Base-by-base conservation (phyloP, 2,797 vertebrate species). In the Sebastolobus altivelis region DNA sequence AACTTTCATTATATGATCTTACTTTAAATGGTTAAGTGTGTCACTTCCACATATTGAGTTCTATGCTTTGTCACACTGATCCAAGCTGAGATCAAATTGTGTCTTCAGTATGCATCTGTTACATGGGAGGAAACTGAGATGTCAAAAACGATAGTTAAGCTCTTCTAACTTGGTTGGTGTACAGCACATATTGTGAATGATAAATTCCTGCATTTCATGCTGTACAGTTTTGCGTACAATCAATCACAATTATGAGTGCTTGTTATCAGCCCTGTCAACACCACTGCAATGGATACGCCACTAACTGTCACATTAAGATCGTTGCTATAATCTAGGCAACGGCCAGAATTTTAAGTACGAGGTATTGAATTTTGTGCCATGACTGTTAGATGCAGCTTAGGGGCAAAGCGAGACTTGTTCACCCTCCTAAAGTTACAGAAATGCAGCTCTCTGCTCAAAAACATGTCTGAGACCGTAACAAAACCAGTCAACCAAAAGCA, bases 341-440 rank as follows among this genome's bases (percentile, higher is more conserved):
- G 8, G 33, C 1, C 12, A 55, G 10, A 43, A 40, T 31, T 59
- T 5, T 6, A 58, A 31, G 27, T 37, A 29, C 27, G 9, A 6
- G 22, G 10, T 76, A 8, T 27, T 43, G 6, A 77, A 40, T 79
- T 49, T 29, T 22, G 11, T 43, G 1, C 43, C 6, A 58, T 8
- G 6, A 43, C 7, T 25, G n/a, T 38, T 79, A 9, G 2, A 67
- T 18, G 13, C 4, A 31, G 10, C 0, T 22, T 27, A 5, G 9
- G 29, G 46, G 31, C 79, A 84, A 81, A 83, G 22, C 2, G 0
- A 59, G 59, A 80, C 83, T 81, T 90, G 80, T 81, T 84, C 27
- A 13, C 2, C 6, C 6, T 61, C 1, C 70, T 89, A 40, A 25
- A 43, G 56, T 86, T 81, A 65, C 77, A 56, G 25, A 84, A 77